Conservation (phyloP, 2,113 vertebrate genomes). For the Lasiurus cinereus region DNA sequence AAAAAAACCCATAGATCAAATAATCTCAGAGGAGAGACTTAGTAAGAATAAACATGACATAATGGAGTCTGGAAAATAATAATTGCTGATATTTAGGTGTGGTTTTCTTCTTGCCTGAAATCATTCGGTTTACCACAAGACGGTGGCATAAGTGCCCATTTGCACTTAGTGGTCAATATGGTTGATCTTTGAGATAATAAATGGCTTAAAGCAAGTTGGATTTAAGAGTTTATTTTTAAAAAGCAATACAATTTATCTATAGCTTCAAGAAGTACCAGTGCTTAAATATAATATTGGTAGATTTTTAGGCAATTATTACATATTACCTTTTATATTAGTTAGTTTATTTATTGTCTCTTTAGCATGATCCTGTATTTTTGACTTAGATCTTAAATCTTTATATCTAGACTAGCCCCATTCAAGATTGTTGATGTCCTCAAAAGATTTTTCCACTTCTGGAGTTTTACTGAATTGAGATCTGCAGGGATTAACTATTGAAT, state of each 20-base stretch:
- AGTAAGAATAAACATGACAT: conserved; percentile 39
- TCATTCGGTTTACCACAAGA: conserved; percentile 44
- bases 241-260: not conserved
- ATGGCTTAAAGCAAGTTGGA: not conserved
- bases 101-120: conserved; percentile 54
- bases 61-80: conserved; percentile 62
- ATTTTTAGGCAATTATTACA: not conserved
- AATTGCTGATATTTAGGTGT: conserved; percentile 20
- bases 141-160: not conserved
- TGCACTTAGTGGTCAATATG: conserved; percentile 19
- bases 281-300: not conserved
- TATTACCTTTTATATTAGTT: not conserved
- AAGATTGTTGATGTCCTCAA: not conserved
- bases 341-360: not conserved
- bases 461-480: not conserved
- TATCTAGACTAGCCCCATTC: not conserved
- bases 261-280: not conserved
- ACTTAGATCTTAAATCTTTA: not conserved
- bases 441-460: not conserved
- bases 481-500: not conserved
- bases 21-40: conserved; percentile 13
- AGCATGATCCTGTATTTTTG: not conserved
- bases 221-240: conserved; percentile 27
- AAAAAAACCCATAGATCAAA: not conserved
- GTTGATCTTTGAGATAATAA: conserved; percentile 45